Evolutionary conservation across 2,797 vertebrate genomes (phyloP).

Genomic region (Poecilia picta): DNA sequence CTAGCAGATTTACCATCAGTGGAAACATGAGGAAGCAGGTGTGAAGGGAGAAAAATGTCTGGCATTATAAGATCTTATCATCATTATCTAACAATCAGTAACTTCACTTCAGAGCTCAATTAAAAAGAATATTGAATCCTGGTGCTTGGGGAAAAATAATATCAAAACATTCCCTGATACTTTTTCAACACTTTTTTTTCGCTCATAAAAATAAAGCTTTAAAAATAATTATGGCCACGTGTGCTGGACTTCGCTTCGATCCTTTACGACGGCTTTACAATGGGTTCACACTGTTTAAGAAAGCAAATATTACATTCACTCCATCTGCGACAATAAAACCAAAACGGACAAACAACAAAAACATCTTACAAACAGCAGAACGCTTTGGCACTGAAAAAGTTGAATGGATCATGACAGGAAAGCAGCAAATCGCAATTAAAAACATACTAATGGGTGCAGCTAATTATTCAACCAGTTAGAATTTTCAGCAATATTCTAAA

Average conservation of each 20-base stretch:
- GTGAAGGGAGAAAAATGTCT: conserved; percentile 21
- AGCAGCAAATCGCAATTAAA: conserved; percentile 20
- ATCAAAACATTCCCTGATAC: conserved; percentile 26
- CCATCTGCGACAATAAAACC: conserved; percentile 4
- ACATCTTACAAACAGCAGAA: conserved; percentile 25
- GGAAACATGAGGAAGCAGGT: conserved; percentile 34
- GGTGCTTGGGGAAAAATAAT: not conserved
- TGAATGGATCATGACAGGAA: conserved; percentile 11
- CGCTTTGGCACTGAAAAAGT: conserved; percentile 57
- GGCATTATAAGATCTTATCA: too few species aligned
- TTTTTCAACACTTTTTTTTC: conserved; percentile 16
- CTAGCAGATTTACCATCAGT: conserved; percentile 10
- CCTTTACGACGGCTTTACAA: not conserved
- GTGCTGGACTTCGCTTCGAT: conserved; percentile 9
- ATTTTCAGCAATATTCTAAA: not conserved
- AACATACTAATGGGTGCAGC: conserved; percentile 19
- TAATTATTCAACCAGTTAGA: not conserved
- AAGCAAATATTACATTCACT: conserved; percentile 26
- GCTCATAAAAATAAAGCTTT: conserved; percentile 13
- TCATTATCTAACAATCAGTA: not conserved
- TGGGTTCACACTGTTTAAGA: conserved; percentile 14
- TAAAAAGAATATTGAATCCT: not conserved
- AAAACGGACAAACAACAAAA: conserved; percentile 14
- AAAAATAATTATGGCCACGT: not conserved
- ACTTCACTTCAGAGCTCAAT: not conserved